Evolutionary conservation across 2,797 vertebrate species (phyloP), one percentile per base, ranked within the genome.

Genomic region (Sternotherus odoratus): DNA sequence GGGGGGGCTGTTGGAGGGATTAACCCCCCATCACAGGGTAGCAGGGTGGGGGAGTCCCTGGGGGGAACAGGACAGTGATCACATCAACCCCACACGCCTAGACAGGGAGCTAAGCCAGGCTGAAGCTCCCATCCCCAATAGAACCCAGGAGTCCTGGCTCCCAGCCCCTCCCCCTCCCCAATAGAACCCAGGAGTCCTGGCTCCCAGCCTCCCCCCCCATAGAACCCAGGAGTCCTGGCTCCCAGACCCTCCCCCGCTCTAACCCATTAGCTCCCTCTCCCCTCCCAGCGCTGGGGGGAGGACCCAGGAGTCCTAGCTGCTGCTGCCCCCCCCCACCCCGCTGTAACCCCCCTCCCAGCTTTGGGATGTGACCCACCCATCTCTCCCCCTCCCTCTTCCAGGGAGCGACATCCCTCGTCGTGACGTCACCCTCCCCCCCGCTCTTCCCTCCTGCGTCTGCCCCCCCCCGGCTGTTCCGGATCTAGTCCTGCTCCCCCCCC

Each of bases 61-160:
- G 2, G 56, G 30, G 28, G 56, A 30, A 7, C 13, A 30, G 57
- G 15, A 8, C 30, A n/a, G 30, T 7, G 4, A 33, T 15, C 7
- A 30, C 30, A 63, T n/a, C 6, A 63, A 13, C 15, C 30, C 56
- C 57, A 63, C 7, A 33, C 7, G 30, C 88, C 90, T 90, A 90
- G 90, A 83, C 92, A 89, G 88, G 94, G 92, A 87, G 87, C 85
- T 39, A 3, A 43, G 63, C 86, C 74, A 78, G 69, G 84, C 80
- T 83, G 84, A 93, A 86, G 77, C 43, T 86, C 89, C 2, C 6
- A 82, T 89, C 57, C 30, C 85, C 88, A 80, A n/a, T 69, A 82
- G 94, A 63, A n/a, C 16, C 16, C 60, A 63, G 60, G 60, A 63
- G 8, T n/a, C 60, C 33, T 17, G 60, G 60, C 8, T 63, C 60